These are phyloP conservation scores for Carapus acus DNA, from an alignment of 2,797 vertebrate species.

Conservation along the genomic window DNA sequence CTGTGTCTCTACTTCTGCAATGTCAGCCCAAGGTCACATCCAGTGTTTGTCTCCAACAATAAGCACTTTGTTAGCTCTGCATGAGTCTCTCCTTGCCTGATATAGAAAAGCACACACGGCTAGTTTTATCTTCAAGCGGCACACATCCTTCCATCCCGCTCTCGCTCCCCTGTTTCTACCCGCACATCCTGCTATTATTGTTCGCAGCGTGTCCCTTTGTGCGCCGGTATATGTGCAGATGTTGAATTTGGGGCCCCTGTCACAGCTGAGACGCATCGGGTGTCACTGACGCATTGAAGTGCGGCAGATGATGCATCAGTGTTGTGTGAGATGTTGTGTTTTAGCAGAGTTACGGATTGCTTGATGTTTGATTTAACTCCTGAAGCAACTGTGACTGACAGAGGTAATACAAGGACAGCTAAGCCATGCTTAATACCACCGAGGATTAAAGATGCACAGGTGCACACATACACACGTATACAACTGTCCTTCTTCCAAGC, in stretches of 20 bases:
- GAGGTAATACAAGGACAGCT: conserved; percentile 18
- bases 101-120: conserved; percentile 41
- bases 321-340: too few relatives aligned
- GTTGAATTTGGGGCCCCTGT: conserved; percentile 6
- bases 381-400: conserved; percentile 24
- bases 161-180: conserved; percentile 28
- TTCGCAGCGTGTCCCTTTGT: conserved; percentile 13
- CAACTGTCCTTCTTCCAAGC: conserved; percentile 16
- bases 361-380: conserved; percentile 43
- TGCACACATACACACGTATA: too few relatives aligned
- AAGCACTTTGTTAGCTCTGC: conserved; percentile 33
- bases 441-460: not conserved
- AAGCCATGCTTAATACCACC: conserved; percentile 11
- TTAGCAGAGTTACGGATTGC: conserved; percentile 40
- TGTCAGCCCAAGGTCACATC: conserved; percentile 35
- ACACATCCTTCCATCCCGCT: conserved; percentile 35
- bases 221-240: not conserved
- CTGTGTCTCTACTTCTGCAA: conserved; percentile 3
- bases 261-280: conserved; percentile 9
- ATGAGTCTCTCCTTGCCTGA: conserved; percentile 20
- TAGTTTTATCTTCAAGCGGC: conserved; percentile 49
- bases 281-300: conserved; percentile 34
- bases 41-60: conserved; percentile 27
- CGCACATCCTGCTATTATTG: conserved; percentile 22
- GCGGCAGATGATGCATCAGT: conserved; percentile 56